These are phyloP conservation scores for Trichonephila clavata DNA, from an alignment of 1,140 invertebrate species.

Conservation along the genomic window DNA sequence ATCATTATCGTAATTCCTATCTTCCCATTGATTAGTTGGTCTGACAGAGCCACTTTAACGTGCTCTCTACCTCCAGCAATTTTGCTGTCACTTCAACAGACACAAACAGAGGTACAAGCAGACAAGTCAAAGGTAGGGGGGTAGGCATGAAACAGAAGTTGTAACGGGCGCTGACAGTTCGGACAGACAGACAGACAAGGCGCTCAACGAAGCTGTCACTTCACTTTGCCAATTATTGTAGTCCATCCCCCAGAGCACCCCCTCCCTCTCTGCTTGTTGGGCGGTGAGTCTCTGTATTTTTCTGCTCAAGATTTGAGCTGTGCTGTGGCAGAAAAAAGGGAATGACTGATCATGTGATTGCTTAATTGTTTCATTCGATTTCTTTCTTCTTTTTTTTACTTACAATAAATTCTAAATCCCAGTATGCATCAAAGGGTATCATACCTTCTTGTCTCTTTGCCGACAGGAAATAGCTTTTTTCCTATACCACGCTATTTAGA, in stretches of 20 bases:
- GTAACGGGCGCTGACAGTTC: constrained; percentile 74
- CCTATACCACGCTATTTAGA: neutral
- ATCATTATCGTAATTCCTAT: constrained; percentile 20
- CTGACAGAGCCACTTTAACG: constrained; percentile 26
- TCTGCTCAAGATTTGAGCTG: neutral
- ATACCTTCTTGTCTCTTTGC: neutral
- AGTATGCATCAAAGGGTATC: neutral
- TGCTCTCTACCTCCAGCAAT: constrained; percentile 42
- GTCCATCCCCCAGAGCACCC: neutral
- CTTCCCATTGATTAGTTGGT: neutral
- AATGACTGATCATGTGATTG: constrained; percentile 3
- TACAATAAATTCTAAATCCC: neutral
- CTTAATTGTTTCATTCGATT: neutral
- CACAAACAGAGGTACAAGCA: constrained; percentile 63
- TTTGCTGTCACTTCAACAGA: constrained; percentile 57
- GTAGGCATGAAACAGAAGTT: constrained; percentile 60
- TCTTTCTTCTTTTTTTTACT: neutral
- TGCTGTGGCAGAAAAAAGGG: neutral
- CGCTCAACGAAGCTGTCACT: constrained; percentile 74
- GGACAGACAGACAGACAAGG: constrained; percentile 75
- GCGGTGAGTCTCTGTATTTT: neutral
- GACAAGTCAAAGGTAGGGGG: neutral
- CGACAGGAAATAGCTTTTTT: neutral
- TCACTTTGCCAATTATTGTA: constrained; percentile 73
- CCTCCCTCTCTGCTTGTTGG: neutral